Conservation (phyloP, 2,797 vertebrate genomes). For the Dermochelys coriacea region DNA sequence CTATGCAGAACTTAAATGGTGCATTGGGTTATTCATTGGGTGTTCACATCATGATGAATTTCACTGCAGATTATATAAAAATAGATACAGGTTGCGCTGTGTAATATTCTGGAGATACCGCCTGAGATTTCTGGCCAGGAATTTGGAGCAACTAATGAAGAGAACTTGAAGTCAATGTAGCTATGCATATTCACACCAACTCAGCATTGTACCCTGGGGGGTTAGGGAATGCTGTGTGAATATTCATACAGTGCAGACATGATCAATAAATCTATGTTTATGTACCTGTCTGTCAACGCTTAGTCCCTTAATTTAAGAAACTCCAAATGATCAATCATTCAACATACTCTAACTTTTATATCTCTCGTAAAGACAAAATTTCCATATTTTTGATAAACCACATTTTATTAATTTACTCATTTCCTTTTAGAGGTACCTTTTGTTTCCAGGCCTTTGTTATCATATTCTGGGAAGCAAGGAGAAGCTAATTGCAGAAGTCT, state of each 20-base stretch:
- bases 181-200: background rate
- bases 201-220: background rate
- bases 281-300: background rate
- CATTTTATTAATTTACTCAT: constrained; percentile 53
- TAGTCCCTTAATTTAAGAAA: background rate
- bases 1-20: background rate
- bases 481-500: background rate
- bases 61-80: background rate
- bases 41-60: background rate
- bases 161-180: constrained; percentile 1
- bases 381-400: constrained; percentile 4
- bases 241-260: background rate
- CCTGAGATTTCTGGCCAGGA: background rate
- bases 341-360: background rate
- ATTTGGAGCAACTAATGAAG: constrained; percentile 4
- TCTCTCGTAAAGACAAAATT: constrained; percentile 20
- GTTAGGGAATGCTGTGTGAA: background rate
- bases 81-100: background rate
- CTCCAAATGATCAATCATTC: background rate
- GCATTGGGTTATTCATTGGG: background rate
- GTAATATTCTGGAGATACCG: background rate
- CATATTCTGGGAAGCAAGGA: background rate
- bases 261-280: background rate
- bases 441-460: constrained; percentile 1
- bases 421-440: background rate